Percentiles rank a stretch among this genome's conserved stretches.
Evolutionary conservation across 2,888 invertebrate species (phyloP).

Genomic region (Drosophila phalerata): DNA sequence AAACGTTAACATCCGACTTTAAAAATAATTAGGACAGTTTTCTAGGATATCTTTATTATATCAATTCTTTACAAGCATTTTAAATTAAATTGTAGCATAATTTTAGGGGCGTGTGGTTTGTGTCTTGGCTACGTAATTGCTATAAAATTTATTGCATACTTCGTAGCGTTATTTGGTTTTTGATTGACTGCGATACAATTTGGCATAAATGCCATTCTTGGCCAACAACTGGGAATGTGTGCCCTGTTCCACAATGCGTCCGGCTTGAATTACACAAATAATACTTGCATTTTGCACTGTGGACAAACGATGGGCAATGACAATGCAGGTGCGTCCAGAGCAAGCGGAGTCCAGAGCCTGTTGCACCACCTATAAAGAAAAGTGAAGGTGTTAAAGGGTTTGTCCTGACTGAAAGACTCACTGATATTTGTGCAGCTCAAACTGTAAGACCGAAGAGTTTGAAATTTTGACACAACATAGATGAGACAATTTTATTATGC

Average conservation of each 20-base stretch:
- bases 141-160: slow-evolving; percentile 15
- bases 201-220: slow-evolving; percentile 88
- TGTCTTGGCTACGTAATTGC: slow-evolving; percentile 27
- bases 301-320: slow-evolving; percentile 94
- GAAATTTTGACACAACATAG: no score
- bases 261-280: slow-evolving; percentile 93
- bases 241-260: slow-evolving; percentile 91
- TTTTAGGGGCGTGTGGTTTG: slow-evolving; percentile 20
- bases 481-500: no score
- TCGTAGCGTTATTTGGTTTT: slow-evolving; percentile 49
- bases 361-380: slow-evolving; percentile 88
- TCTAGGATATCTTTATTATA: slow-evolving; percentile 7
- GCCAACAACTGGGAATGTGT: slow-evolving; percentile 90
- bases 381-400: no score
- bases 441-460: no score
- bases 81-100: slow-evolving; percentile 25
- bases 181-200: slow-evolving; percentile 88
- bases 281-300: slow-evolving; percentile 93
- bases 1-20: no score
- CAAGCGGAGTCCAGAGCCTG: slow-evolving; percentile 93
- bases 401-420: no score
- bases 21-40: neutral
- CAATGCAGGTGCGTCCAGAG: slow-evolving; percentile 92
- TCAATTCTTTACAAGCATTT: neutral
- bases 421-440: no score